Evolutionary conservation across 2,113 vertebrate species (phyloP), one percentile per base, ranked within the genome.

Genomic region (Eulacestoma nigropectus): DNA sequence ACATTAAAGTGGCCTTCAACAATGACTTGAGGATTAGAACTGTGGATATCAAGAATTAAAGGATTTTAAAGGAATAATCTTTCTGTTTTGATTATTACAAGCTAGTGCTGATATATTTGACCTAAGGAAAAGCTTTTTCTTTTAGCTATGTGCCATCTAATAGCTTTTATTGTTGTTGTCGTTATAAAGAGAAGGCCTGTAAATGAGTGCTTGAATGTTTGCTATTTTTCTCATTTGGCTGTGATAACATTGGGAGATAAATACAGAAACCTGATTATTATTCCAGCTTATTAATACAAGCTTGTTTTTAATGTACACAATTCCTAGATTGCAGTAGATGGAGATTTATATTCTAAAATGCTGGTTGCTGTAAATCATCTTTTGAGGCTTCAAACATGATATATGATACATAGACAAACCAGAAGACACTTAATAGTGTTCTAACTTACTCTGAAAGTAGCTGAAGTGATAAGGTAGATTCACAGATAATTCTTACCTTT

Each of bases 381-480:
- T 96, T 53, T 75, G 89, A 89, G 49, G 56, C 68, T 95, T 93
- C 80, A 78, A 30, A 90, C 44, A 47, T 2, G 1, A 3, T 30
- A 2, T 49, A 8, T 46, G 17, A 9, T 92, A 57, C n/a, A 53
- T 13, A 82, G 90, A 93, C 30, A 93, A 94, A 93, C 29, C 65
- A 85, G 90, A 84, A 87, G 89, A 89, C 47, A 73, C 26, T 29
- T 88, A 91, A 89, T 42, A 90, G 62, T 95, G 87, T 81, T 90
- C 67, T 94, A 84, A 95, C 60, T 96, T 95, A 79, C 32, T 20
- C 16, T 95, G 63, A 81, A 91, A 96, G 93, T 90, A 96, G 92
- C 89, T 97, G 76, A 97, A 95, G 81, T 91, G 96, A 96, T 95
- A 95, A 95, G 89, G 86, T 83, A 94, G 96, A 92, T 96, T 89